phyloP scores from a whole-genome alignment of 2,888 invertebrate species.

The Magallana nippona region DNA sequence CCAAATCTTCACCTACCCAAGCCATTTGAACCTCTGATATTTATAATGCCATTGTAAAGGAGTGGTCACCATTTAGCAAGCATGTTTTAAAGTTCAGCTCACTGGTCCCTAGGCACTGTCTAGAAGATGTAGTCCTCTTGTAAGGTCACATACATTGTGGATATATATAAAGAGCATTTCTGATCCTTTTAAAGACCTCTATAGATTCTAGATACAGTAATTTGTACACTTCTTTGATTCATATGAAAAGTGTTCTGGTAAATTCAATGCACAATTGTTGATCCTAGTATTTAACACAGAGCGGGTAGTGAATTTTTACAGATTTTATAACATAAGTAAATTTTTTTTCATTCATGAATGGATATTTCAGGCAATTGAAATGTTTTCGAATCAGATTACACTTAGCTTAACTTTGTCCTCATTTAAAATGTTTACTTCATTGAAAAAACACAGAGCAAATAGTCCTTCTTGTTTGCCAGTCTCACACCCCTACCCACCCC shows the following conservation, averaged over 20 bases:
- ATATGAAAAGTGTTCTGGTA: background rate
- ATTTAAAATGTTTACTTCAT: background rate
- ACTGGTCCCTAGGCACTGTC: too few relatives aligned
- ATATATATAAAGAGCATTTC: background rate
- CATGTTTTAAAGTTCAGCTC: too few relatives aligned
- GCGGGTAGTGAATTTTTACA: constrained; percentile 1
- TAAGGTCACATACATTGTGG: too few relatives aligned
- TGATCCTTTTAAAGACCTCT: background rate
- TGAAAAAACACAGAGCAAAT: background rate
- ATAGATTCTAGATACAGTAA: too few relatives aligned
- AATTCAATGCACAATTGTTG: constrained; percentile 25
- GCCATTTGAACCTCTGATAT: too few relatives aligned
- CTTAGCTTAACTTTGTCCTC: background rate
- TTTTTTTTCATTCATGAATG: constrained; percentile 15
- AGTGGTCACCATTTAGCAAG: too few relatives aligned
- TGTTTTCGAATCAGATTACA: constrained; percentile 11
- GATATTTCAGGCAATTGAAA: background rate
- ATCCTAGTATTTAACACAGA: background rate
- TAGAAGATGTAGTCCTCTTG: too few relatives aligned
- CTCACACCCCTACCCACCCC: too few relatives aligned
- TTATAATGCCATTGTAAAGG: too few relatives aligned
- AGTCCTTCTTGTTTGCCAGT: too few relatives aligned
- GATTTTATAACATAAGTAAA: constrained; percentile 4
- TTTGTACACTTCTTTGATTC: constrained; percentile 10
- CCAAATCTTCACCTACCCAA: too few relatives aligned